A percentile compares a stretch with the other conserved stretches of the same genome.
Evolutionary conservation across 37 sponge, comb jelly and placozoan genomes (phyloP).

Genomic region (Beroe ovata): DNA sequence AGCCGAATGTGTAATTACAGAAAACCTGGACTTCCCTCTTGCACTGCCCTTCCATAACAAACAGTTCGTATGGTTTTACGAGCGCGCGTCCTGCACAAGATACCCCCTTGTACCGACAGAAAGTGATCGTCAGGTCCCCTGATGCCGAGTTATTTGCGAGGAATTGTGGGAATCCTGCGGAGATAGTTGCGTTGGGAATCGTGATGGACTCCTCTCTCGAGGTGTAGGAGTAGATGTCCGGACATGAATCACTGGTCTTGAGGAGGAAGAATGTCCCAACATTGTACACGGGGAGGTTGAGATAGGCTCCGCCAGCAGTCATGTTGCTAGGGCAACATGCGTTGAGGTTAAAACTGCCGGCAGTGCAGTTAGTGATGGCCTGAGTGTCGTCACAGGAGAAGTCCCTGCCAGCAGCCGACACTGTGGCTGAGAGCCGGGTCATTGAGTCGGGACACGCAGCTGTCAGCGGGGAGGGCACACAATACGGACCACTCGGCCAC

Average conservation of each 20-base stretch:
- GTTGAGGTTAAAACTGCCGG: constrained; percentile 4
- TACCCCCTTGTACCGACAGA: neutral
- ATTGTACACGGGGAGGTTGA: neutral
- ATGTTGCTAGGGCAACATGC: constrained; percentile 25
- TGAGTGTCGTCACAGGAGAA: constrained; percentile 13
- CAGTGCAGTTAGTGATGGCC: constrained; percentile 1
- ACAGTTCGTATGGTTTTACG: neutral
- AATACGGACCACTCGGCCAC: constrained; percentile 38
- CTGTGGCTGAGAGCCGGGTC: neutral
- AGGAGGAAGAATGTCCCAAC: constrained; percentile 6
- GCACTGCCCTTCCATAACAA: neutral
- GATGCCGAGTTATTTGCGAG: neutral
- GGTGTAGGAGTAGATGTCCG: neutral
- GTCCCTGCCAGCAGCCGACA: neutral
- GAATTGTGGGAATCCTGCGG: neutral
- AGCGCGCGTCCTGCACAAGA: neutral
- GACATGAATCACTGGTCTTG: constrained; percentile 14
- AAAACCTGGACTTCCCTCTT: neutral
- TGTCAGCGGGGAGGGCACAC: constrained; percentile 16
- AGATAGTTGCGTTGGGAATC: neutral
- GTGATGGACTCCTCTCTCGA: constrained; percentile 11
- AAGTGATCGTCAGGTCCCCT: constrained; percentile 1
- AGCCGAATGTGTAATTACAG: neutral
- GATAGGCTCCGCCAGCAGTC: neutral
- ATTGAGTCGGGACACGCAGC: neutral